Percentiles rank a stretch among this genome's conserved stretches.
Evolutionary conservation across 2,797 vertebrate species (phyloP).

Genomic region (Chelidonichthys spinosus): DNA sequence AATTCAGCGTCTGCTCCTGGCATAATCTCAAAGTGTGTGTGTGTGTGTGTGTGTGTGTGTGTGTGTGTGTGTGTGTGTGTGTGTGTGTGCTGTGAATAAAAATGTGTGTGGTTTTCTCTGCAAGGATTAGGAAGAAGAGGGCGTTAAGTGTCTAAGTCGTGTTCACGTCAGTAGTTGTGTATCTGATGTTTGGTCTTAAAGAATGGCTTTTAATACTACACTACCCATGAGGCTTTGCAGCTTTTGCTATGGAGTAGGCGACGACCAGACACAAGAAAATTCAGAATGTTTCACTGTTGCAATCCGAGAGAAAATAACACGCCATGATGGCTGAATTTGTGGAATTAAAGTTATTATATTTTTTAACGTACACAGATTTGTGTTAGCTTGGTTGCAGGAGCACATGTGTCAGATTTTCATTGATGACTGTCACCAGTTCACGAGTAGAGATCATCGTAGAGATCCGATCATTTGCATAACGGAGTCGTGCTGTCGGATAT

Average conservation of each 20-base stretch:
- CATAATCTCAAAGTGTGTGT: constrained; percentile 52
- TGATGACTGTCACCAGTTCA: neutral
- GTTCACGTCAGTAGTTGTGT: neutral
- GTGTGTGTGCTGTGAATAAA: constrained; percentile 5
- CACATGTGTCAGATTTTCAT: no score
- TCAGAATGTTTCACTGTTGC: neutral
- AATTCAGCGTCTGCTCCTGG: constrained; percentile 48
- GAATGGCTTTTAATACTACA: neutral
- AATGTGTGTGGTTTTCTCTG: constrained; percentile 23
- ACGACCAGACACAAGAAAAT: neutral
- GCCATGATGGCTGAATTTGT: neutral
- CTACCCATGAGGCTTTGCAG: constrained; percentile 8
- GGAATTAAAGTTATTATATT: neutral
- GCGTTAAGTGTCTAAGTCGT: neutral
- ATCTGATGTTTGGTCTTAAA: neutral
- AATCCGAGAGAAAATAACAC: neutral
- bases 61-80: constrained; percentile 24
- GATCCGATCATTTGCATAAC: neutral
- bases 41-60: constrained; percentile 28
- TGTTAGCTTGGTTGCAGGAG: neutral
- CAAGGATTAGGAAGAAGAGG: constrained; percentile 11
- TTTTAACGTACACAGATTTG: neutral
- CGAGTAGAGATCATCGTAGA: neutral
- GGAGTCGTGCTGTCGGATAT: neutral
- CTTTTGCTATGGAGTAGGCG: neutral